These are phyloP conservation scores for Ostrea edulis DNA, from an alignment of 1,140 invertebrate species.

Conservation along the genomic window DNA sequence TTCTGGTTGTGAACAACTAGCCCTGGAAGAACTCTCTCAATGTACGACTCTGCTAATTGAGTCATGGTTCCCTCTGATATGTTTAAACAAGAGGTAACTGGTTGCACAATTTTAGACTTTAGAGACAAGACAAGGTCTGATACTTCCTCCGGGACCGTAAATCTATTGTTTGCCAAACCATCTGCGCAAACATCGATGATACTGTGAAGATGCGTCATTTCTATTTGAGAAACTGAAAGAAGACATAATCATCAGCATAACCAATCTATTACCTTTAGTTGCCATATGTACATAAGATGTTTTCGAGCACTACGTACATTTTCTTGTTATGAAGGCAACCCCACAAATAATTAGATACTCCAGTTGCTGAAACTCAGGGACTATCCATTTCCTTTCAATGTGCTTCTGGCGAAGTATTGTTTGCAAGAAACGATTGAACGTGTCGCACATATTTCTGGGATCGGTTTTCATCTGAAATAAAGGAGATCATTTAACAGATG, in stretches of 20 bases:
- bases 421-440: neutral
- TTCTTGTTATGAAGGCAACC: neutral
- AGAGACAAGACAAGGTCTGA: neutral
- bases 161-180: neutral
- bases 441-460: neutral
- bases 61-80: neutral
- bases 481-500: neutral
- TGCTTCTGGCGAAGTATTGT: neutral
- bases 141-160: neutral
- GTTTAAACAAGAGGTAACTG: neutral
- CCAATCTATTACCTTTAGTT: neutral
- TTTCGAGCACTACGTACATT: neutral
- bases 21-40: neutral
- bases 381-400: neutral
- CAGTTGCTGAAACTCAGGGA: neutral
- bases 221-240: slow-evolving; percentile 5
- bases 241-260: neutral
- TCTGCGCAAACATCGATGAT: neutral
- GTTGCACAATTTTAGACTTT: neutral
- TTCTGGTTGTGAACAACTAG: neutral
- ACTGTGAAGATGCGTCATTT: neutral
- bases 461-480: neutral
- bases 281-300: neutral
- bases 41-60: neutral
- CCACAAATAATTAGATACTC: neutral